Evolutionary conservation across 2,113 vertebrate species (phyloP), one percentile per base, ranked within the genome.

Genomic region (Melozone crissalis): DNA sequence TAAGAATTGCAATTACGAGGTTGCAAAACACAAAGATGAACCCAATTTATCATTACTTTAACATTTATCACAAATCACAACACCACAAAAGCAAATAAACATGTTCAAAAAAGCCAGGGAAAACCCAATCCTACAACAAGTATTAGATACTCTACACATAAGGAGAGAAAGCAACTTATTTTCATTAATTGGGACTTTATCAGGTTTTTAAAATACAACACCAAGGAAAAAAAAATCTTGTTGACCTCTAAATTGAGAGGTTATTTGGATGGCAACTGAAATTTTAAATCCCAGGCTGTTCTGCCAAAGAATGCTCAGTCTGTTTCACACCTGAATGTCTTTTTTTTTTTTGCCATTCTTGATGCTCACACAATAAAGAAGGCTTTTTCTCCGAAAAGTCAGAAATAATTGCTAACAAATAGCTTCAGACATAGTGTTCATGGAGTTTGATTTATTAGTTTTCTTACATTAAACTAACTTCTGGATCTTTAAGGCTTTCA

Each of bases 71-170:
- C 55, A 61, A 44, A 8, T 20, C 24, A 83, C 5, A 83, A 67
- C 72, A 14, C 5, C 21, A 49, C 21, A 68, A 33, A 37, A 61
- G 12, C 59, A 74, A n/a, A 6, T 13, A 13, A 39, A 57, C 11
- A 4, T 3, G 13, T 49, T 31, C 13, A 35, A 59, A 65, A 62
- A 28, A 11, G 1, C 16, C 27, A 31, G 26, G 15, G 11, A 52
- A 65, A 55, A 19, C 24, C 44, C 39, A 71, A 4, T 62, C 49
- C 24, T 51, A 43, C 37, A 11, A 10, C 41, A 68, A 72, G 63
- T 23, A 16, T 5, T 21, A 21, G 18, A 44, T 61, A 41, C 4
- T 62, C n/a, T 17, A 13, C 9, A 41, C 3, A 0, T 1, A 39
- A 61, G 3, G 22, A 58, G 3, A 47, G 4, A 11, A 43, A 71